Conservation (phyloP, 2,797 vertebrate species). For the Leontocebus nigricollis region DNA sequence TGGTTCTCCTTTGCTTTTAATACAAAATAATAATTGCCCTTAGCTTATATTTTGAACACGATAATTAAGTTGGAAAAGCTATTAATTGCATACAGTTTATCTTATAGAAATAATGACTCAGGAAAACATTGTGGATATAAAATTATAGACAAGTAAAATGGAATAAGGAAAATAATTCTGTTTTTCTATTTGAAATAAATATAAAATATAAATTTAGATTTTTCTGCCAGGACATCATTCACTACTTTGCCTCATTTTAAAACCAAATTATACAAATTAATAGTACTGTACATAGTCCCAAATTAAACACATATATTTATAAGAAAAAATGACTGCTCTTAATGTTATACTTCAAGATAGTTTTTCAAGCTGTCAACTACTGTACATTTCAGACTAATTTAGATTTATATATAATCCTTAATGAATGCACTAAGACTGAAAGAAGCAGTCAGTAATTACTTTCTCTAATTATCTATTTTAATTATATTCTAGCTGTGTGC, state of each 20-base stretch:
- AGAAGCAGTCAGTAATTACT: slow-evolving; percentile 65
- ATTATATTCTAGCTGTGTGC: slow-evolving; percentile 57
- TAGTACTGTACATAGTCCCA: background rate
- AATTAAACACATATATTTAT: slow-evolving; percentile 37
- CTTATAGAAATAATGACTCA: background rate
- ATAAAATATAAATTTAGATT: slow-evolving; percentile 6
- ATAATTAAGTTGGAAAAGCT: background rate
- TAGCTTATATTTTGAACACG: background rate
- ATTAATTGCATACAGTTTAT: background rate
- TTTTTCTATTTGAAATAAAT: background rate
- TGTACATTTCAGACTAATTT: slow-evolving; percentile 60
- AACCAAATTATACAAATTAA: slow-evolving; percentile 29
- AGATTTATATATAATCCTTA: slow-evolving; percentile 64
- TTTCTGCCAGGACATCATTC: background rate
- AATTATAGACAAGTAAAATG: background rate
- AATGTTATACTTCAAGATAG: slow-evolving; percentile 4
- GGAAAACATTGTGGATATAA: background rate
- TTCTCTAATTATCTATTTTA: slow-evolving; percentile 68
- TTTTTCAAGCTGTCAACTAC: slow-evolving; percentile 39
- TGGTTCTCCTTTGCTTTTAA: background rate
- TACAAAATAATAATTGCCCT: background rate
- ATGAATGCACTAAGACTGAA: slow-evolving; percentile 65
- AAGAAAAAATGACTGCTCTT: slow-evolving; percentile 35
- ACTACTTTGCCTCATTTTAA: background rate
- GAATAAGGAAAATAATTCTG: background rate